phyloP scores from a whole-genome alignment of 1,140 invertebrate genomes.

The Anadara kagoshimensis region DNA sequence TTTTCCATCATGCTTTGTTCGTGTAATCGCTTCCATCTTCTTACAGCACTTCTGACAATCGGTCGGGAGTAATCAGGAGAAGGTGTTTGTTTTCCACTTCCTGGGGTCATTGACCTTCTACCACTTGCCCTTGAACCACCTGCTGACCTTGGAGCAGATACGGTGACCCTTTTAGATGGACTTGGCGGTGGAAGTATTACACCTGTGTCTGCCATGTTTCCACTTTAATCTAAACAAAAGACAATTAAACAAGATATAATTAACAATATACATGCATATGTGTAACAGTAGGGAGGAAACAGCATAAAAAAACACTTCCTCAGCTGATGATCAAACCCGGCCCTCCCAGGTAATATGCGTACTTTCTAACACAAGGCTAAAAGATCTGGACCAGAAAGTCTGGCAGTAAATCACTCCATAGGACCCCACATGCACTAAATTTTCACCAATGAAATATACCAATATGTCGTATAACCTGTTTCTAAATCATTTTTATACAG shows the following conservation, averaged over 20 bases:
- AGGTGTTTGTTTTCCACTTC: conserved; percentile 38
- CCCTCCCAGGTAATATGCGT: no score
- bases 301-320: no score
- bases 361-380: no score
- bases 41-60: conserved; percentile 57
- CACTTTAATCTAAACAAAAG: background rate
- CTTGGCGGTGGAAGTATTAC: conserved; percentile 6
- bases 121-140: conserved; percentile 20
- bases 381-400: no score
- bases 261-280: no score
- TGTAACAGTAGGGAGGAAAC: no score
- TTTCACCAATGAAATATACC: no score
- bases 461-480: no score
- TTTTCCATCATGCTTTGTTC: conserved; percentile 70
- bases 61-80: conserved; percentile 45
- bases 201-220: conserved; percentile 20
- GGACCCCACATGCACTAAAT: no score
- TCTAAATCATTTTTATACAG: no score
- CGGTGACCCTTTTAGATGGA: conserved; percentile 45
- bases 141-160: conserved; percentile 35
- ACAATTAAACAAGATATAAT: background rate
- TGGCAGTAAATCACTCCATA: no score
- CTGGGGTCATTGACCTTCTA: conserved; percentile 25
- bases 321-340: no score
- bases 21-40: conserved; percentile 65